Percentiles rank a stretch among this genome's conserved stretches.
Evolutionary conservation across 2,113 vertebrate species (phyloP).

Genomic region (Progne subis): DNA sequence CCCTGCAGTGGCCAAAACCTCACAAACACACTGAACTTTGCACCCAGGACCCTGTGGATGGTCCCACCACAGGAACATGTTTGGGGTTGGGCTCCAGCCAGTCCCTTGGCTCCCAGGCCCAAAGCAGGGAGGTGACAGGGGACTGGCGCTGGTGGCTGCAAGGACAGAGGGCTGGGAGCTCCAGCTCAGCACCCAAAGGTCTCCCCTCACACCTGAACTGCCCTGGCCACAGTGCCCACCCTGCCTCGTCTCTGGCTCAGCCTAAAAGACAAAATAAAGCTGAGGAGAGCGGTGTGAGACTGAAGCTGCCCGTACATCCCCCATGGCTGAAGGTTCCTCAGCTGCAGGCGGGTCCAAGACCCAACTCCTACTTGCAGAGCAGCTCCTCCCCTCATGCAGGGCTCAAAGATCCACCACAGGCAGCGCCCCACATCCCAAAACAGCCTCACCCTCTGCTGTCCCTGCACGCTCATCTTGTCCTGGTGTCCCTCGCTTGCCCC

Average conservation of each 20-base stretch:
- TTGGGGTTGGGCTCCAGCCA: neutral
- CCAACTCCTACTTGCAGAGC: neutral
- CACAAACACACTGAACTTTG: neutral
- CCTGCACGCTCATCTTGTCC: neutral
- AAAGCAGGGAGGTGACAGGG: neutral
- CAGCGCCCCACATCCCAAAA: neutral
- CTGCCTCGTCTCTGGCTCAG: neutral
- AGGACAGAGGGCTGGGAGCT: neutral
- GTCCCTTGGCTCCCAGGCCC: neutral
- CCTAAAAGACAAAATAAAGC: neutral
- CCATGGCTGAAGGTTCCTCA: neutral
- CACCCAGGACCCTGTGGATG: rapidly evolving
- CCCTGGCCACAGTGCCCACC: neutral
- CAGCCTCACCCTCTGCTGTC: neutral
- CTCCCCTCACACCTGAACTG: neutral
- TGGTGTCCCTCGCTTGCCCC: neutral
- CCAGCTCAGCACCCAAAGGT: neutral
- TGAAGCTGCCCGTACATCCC: neutral
- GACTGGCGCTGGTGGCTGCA: neutral
- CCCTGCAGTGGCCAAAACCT: neutral
- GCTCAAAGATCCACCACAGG: neutral
- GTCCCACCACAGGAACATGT: rapidly evolving
- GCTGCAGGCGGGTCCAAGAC: neutral
- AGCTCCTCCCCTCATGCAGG: neutral
- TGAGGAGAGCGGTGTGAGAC: neutral